Base-by-base conservation (phyloP, 1,140 invertebrate species). In the Catajapyx aquilonaris region DNA sequence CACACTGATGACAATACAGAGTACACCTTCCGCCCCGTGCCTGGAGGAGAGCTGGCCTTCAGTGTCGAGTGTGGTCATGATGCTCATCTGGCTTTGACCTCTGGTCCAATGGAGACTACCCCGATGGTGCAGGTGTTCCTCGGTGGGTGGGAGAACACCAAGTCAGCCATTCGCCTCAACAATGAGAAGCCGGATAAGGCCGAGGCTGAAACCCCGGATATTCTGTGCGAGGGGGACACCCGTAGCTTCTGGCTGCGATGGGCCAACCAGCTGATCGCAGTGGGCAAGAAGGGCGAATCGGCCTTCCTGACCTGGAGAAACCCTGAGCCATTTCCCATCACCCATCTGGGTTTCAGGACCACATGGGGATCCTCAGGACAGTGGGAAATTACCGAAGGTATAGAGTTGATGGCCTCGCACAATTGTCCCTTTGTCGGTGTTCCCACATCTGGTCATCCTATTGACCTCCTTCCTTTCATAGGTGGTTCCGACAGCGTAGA, bases 121-220 rank as follows among this genome's bases (percentile, higher is more conserved):
- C 65, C 61, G 20, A 71, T 67, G 57, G 70, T 65, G 43, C 68
- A 71, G 54, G 55, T 71, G 38, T 61, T 71, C 44, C 53, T 71
- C 30, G 69, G 68, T 5, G 68, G 66, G 25, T 71, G 69, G 69
- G 62, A 67, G 43, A 71, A 71, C 44, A 58, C 51, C 31, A 61
- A 66, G 39, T 70, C 66, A 4, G 68, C 65, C 40, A 70, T 71
- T 48, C 64, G 69, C 49, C 52, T 68, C 46, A 63, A 66, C 56
- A 59, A 60, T 41, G 59, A 66, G 51, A 65, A 67, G 48, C 69
- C 68, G n/a, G 67, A 71, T 23, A 39, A 41, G 22, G 48, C 40
- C 4, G 39, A 45, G 31, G 43, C 31, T 25, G 35, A 41, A 21
- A 51, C 48, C 13, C 46, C 46, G 5, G 42, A 35, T 25, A 37